Evolutionary conservation across 2,888 invertebrate species (phyloP).

Genomic region (Pelosia muscerda): DNA sequence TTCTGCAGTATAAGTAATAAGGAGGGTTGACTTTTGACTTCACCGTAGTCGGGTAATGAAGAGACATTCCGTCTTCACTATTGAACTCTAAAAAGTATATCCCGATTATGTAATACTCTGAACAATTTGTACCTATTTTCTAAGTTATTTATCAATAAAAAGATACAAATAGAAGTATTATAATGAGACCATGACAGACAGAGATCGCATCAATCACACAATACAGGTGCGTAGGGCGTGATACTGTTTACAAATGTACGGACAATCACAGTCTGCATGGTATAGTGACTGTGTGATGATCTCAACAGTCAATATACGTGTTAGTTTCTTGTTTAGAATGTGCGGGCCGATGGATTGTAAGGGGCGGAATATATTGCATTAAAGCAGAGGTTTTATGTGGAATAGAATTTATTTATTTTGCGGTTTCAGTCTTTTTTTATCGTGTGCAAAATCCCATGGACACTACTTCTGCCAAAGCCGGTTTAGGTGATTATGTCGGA

Average conservation of each 20-base stretch:
- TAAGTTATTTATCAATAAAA: constrained; percentile 10
- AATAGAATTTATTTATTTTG: neutral
- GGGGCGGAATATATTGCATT: neutral
- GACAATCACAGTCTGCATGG: constrained; percentile 48
- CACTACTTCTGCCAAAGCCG: too few relatives aligned
- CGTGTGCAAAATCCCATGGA: too few relatives aligned
- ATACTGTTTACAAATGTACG: constrained; percentile 48
- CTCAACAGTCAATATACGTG: constrained; percentile 45
- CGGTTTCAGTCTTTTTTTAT: neutral
- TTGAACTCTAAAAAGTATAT: neutral
- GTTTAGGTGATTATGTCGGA: too few relatives aligned
- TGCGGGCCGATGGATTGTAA: neutral
- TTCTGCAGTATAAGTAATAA: too few relatives aligned
- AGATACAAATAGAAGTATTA: constrained; percentile 9
- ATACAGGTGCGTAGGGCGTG: constrained; percentile 46
- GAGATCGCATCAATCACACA: constrained; percentile 9
- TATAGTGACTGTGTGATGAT: constrained; percentile 44
- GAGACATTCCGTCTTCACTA: neutral
- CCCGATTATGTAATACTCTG: constrained; percentile 9
- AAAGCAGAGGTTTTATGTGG: neutral
- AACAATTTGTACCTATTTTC: constrained; percentile 12
- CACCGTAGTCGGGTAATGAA: too few relatives aligned
- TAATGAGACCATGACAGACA: constrained; percentile 6
- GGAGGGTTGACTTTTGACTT: too few relatives aligned
- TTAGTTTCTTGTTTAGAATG: constrained; percentile 51